Conservation (phyloP, 2,888 invertebrate species). For the Drosophila subquinaria region DNA sequence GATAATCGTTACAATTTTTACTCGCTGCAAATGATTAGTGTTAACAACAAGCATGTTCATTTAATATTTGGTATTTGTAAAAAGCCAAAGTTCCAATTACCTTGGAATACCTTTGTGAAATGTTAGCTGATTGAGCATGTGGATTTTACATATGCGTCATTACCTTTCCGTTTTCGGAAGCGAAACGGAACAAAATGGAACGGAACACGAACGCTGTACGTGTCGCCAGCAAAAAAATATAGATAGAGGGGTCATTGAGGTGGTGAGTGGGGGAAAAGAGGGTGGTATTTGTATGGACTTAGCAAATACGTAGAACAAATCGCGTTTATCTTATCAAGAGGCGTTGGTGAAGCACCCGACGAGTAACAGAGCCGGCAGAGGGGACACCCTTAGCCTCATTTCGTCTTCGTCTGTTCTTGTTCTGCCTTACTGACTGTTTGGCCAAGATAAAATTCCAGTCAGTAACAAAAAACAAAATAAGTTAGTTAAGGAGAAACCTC, state of each 20-base stretch:
- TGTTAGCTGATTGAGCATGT: slow-evolving; percentile 19
- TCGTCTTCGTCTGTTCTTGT: slow-evolving; percentile 7
- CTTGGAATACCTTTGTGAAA: slow-evolving; percentile 17
- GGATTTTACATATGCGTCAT: slow-evolving; percentile 34
- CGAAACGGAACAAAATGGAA: slow-evolving; percentile 36
- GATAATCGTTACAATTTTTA: slow-evolving; percentile 4
- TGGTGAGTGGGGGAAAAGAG: background rate
- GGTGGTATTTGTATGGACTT: slow-evolving; percentile 12
- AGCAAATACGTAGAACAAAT: slow-evolving; percentile 50
- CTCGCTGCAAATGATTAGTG: background rate
- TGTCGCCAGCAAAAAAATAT: slow-evolving; percentile 17
- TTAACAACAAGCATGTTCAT: background rate
- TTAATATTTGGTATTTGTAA: background rate
- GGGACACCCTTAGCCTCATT: slow-evolving; percentile 55
- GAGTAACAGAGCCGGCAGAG: slow-evolving; percentile 7
- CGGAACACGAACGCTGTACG: slow-evolving; percentile 40
- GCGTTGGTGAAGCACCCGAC: slow-evolving; percentile 44
- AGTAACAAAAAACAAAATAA: slow-evolving; percentile 12
- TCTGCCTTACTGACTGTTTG: slow-evolving; percentile 21
- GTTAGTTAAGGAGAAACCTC: slow-evolving; percentile 5
- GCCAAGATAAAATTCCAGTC: slow-evolving; percentile 60
- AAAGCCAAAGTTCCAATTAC: slow-evolving; percentile 11
- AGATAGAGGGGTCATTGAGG: background rate
- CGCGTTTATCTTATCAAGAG: slow-evolving; percentile 56
- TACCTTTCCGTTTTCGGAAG: slow-evolving; percentile 3